Conservation (phyloP, 2,797 vertebrate species). For the Intellagama lesueurii region DNA sequence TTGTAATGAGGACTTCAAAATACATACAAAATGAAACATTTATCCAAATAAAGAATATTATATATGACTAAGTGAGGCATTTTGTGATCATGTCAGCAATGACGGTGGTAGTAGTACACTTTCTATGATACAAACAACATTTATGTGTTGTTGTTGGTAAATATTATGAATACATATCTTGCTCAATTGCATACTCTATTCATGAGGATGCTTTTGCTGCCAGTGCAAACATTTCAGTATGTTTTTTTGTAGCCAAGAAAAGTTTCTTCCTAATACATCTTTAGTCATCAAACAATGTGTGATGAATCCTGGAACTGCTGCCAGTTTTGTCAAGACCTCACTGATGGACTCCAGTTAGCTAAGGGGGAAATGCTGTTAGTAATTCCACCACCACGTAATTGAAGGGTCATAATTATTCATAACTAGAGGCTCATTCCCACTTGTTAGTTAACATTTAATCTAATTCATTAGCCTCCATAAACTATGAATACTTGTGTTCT, state of each 20-base stretch:
- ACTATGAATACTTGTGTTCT: too few relatives aligned
- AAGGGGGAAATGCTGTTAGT: too few relatives aligned
- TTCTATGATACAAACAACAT: neutral
- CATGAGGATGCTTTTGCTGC: neutral
- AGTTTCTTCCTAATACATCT: neutral
- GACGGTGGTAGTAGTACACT: neutral
- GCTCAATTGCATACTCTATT: neutral
- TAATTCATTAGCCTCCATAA: too few relatives aligned
- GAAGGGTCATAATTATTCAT: too few relatives aligned
- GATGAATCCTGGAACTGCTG: neutral
- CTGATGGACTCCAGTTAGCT: too few relatives aligned
- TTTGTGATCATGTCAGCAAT: neutral
- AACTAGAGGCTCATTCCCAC: too few relatives aligned
- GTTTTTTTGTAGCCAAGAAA: neutral
- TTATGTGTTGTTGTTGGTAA: neutral
- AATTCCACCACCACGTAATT: too few relatives aligned
- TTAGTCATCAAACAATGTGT: neutral
- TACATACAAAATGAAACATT: neutral
- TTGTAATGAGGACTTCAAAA: neutral
- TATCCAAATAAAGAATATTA: neutral
- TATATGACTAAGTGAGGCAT: neutral
- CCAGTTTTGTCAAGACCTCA: too few relatives aligned
- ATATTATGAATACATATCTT: neutral
- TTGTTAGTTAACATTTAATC: too few relatives aligned
- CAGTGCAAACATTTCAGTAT: neutral